Base-by-base conservation (phyloP, 1,140 invertebrate species). In the Solen grandis region DNA sequence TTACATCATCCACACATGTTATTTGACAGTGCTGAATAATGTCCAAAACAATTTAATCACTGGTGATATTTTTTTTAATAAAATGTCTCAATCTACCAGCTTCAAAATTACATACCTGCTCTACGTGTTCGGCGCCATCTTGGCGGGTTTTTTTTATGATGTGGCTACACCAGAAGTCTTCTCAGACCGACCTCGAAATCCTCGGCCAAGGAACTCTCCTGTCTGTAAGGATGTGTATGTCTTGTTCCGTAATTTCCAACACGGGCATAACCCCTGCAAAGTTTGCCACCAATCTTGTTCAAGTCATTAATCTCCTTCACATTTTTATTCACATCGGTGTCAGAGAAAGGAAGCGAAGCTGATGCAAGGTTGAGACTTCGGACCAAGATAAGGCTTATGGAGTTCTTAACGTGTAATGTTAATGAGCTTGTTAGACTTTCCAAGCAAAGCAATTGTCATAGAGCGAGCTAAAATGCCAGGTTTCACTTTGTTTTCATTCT, bases 71-170 rank as follows among this genome's bases (percentile, higher is more conserved):
- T 65, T 60, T 46, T 31, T 78, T 13, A 14, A 70, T 3, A 66
- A 36, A 63, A 54, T 79, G 29, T 65, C 41, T 70, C 8, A 83
- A 25, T 22, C 59, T 59, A 52, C 81, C 81, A 29, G 69, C 76
- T 33, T 46, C 27, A 41, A 41, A 50, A 82, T 27, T 33, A 59
- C 19, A 35, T 14, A 38, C 27, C 41, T 46, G 41, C 19, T 46
- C 8, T 46, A 46, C 41, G 19, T 46, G 8, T 46, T 46, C 19
- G 8, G 41, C 41, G 8, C 41, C 41, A 10, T 46, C 41, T 46
- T 19, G 8, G 8, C 41, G 8, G n/a, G n/a, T n/a, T 8, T 46
- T 46, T 46, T 19, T 19, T 46, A 19, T 46, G 41, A 8, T 19
- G 19, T 46, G 19, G 19, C 8, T 19, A 8, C 41, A 19, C 19